Evolutionary conservation across 2,113 vertebrate genomes (phyloP), one percentile per base, ranked within the genome.

Genomic region (Colossoma macropomum): DNA sequence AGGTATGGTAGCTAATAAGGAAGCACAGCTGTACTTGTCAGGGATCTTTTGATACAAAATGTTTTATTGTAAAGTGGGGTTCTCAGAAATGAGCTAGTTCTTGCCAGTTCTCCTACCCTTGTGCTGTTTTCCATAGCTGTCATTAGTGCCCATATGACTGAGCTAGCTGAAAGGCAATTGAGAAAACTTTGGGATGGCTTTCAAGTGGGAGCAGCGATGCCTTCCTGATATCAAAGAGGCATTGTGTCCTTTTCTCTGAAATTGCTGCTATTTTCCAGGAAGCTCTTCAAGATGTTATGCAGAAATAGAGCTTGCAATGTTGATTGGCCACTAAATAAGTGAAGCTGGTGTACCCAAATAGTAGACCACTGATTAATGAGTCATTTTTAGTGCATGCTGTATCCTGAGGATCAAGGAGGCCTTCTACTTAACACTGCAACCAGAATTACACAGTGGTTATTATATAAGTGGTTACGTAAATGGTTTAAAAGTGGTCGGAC

Each of bases 201-300:
- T 88, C 89, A 89, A 90, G 88, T 89, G 90, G 41, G 86, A 90
- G 83, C 77, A 45, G 41, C 74, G 84, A 90, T 68, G 75, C 80
- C 75, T 88, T 75, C 34, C 80, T 90, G 68, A 82, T 87, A 86
- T 86, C 81, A 91, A 88, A 71, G 85, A 85, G 84, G 86, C 85
- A 87, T 75, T 80, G 75, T 48, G 72, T 72, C 77, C 73, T 66
- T 78, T 52, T 85, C 34, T 85, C 30, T 80, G 41, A 82, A 88
- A 88, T 65, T 50, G 77, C 69, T 86, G 77, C 70, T 63, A 85
- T 81, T 78, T 85, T 83, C 81, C 78, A 54, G 84, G 63, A 83
- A 89, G 84, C 77, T 82, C 80, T 15, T 75, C 68, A 48, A 86
- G 82, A 52, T 54, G 63, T 23, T 21, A 8, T 56, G 21, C 85